Evolutionary conservation across 2,113 vertebrate species (phyloP), one percentile per base, ranked within the genome.

Genomic region (Muscicapa adusta): DNA sequence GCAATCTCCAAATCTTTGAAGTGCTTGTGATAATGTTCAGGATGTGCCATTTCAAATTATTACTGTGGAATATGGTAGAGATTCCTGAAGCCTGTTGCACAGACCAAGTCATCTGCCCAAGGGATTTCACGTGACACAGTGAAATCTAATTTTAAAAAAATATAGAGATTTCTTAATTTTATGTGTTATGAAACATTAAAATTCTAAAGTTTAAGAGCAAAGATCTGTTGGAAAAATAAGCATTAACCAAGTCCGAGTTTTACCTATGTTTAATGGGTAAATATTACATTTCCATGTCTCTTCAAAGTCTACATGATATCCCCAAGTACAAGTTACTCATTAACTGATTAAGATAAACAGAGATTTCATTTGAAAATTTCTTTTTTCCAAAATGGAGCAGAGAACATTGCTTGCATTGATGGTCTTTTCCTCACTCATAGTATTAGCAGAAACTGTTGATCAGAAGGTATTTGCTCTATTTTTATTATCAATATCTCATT

Each of bases 401-500:
- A 96, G 70, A 54, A 57, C 16, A 24, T 58, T 94, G 31, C 79
- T 89, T 28, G 7, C 85, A 23, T 58, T 94, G 88, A 19, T 77
- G 91, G 36, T 93, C 79, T 77, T 96, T 78, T 85, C 91, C 83
- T 94, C 87, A 34, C n/a, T 94, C 6, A 1, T 43, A 82, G 14
- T 79, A 16, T 51, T 91, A 85, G 28, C 89, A 84, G 89, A 80
- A 84, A 25, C 79, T 53, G 15, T 60, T 85, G 48, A 73, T 81
- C 65, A 65, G 57, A 88, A 97, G 96, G 97, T 97, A 97, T 93
- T 94, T 95, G 38, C 38, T 94, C 16, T 83, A 7, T 72, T 79
- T 83, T 68, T 84, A 71, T 72, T 68, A 61, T 83, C 13, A 38
- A 8, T 53, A 16, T 76, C 62, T 67, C 25, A 1, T 42, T 73